These are phyloP conservation scores for Siniperca scherzeri DNA, from an alignment of 2,797 vertebrate species.

Conservation along the genomic window DNA sequence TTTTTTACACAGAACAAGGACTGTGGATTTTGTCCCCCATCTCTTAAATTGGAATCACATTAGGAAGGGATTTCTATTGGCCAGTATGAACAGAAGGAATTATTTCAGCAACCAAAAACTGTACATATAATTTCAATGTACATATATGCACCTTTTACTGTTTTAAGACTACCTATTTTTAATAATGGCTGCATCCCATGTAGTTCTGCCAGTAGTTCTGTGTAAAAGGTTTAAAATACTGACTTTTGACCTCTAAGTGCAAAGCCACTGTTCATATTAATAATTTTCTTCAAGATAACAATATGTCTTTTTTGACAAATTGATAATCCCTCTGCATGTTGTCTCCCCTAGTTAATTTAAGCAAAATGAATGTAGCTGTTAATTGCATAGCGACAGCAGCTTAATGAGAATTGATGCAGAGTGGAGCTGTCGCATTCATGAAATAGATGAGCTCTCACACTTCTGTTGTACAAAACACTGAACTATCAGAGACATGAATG, in stretches of 20 bases:
- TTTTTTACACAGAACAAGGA: background rate
- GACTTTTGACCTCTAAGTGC: background rate
- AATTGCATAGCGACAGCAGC: slow-evolving; percentile 28
- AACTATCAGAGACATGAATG: slow-evolving; percentile 21
- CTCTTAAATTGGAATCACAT: background rate
- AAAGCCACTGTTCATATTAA: background rate
- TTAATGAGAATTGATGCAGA: slow-evolving; percentile 53
- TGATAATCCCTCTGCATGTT: slow-evolving; percentile 1
- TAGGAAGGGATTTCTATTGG: background rate
- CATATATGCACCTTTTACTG: background rate
- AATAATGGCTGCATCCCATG: background rate
- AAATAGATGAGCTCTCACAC: slow-evolving; percentile 28
- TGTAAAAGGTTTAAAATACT: background rate
- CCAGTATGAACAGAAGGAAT: background rate
- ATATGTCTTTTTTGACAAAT: slow-evolving; percentile 30
- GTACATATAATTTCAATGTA: background rate
- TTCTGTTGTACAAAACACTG: slow-evolving; percentile 22
- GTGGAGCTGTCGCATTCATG: slow-evolving; percentile 27
- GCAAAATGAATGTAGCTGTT: slow-evolving; percentile 20
- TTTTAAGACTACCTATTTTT: background rate
- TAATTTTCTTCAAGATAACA: slow-evolving; percentile 9
- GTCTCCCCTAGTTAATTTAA: background rate
- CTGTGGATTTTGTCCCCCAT: background rate
- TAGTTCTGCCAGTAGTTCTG: background rate
- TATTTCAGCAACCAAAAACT: background rate